Evolutionary conservation across 2,113 vertebrate genomes (phyloP).

Genomic region (Progne subis): DNA sequence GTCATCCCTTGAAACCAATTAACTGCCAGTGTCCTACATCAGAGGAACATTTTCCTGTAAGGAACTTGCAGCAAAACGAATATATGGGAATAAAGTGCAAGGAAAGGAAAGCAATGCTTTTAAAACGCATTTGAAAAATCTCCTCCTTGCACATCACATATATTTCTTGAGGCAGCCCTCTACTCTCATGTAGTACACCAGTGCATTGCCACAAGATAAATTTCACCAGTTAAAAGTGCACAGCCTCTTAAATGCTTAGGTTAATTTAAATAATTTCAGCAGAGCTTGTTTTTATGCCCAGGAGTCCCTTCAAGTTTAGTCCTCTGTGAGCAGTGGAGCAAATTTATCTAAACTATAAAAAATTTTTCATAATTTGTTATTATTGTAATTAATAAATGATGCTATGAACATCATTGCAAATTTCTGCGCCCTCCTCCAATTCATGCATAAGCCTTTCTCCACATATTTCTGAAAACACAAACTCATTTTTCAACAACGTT

Average conservation of each 20-base stretch:
- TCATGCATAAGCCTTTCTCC: background rate
- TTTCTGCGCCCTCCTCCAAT: background rate
- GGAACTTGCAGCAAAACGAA: background rate
- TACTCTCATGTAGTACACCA: fast-evolving
- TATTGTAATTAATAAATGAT: background rate
- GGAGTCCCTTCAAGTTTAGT: background rate
- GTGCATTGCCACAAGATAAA: background rate
- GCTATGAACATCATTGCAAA: background rate
- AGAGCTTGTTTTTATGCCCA: background rate
- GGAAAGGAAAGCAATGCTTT: background rate
- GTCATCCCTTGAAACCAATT: background rate
- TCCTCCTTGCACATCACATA: background rate
- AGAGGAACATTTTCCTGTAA: background rate
- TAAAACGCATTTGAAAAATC: background rate
- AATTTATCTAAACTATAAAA: background rate
- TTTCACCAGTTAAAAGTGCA: background rate
- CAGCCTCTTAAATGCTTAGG: background rate
- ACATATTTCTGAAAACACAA: background rate
- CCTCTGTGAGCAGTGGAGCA: background rate
- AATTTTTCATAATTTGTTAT: background rate
- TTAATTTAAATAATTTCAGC: background rate
- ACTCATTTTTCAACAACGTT: background rate
- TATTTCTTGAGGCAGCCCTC: background rate
- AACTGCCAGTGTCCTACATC: background rate
- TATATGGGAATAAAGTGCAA: background rate